Evolutionary conservation across 2,113 vertebrate genomes (phyloP).

Genomic region (Ceyx margarethae): DNA sequence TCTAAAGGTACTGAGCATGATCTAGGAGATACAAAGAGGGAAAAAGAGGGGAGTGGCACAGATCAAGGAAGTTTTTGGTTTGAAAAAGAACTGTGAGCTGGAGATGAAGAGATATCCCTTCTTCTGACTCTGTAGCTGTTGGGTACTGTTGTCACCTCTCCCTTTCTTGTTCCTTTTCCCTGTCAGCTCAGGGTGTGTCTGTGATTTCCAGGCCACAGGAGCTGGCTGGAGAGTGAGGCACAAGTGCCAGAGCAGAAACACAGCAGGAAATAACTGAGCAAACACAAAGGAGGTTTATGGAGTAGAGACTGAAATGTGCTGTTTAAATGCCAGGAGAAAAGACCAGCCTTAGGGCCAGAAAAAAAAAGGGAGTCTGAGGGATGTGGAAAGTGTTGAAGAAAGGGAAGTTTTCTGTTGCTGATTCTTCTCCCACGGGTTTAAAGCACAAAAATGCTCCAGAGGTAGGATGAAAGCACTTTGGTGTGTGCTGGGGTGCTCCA

Average conservation of each 20-base stretch:
- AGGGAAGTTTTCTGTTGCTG: not conserved
- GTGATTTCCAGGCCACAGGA: not conserved
- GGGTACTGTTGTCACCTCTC: not conserved
- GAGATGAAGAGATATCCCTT: not conserved
- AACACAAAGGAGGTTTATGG: not conserved
- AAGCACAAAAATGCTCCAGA: not conserved
- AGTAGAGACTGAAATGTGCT: not conserved
- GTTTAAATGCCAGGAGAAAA: not conserved
- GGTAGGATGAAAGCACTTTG: not conserved
- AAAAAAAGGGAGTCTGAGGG: not conserved
- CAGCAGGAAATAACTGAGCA: not conserved
- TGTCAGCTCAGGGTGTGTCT: not conserved
- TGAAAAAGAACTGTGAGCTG: not conserved
- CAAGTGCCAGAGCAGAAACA: not conserved
- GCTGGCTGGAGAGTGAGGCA: not conserved
- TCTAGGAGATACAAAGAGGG: not conserved
- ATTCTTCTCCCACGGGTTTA: rapidly evolving
- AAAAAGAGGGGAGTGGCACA: not conserved
- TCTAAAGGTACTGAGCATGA: not conserved
- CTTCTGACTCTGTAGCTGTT: not conserved
- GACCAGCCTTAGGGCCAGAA: not conserved
- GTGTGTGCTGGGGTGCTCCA: not conserved
- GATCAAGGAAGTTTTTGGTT: not conserved
- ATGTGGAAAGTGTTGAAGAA: not conserved
- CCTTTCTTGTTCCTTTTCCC: not conserved